Evolutionary conservation across 2,797 vertebrate species (phyloP), one percentile per base, ranked within the genome.

Genomic region (Pangasius larnaudii): DNA sequence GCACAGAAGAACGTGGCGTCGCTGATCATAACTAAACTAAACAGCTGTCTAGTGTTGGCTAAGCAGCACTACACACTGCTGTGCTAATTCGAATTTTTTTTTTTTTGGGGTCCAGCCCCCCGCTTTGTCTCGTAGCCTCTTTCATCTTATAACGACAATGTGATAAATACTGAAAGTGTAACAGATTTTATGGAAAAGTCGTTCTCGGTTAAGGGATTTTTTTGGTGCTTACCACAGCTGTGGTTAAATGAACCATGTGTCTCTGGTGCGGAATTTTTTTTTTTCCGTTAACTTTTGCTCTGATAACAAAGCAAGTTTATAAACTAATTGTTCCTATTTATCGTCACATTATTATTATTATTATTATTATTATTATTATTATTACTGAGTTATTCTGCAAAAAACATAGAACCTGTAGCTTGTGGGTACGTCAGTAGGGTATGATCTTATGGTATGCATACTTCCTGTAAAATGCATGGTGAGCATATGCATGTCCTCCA

Each of bases 401-500:
- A 56, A 56, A 33, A 56, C 33, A 33, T 11, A 33, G 18, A 58
- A 56, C 14, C 2, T 78, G 74, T 53, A 30, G 4, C 36, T 72
- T 72, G 69, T 72, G 19, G 6, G 6, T 30, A 30, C 7, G 0
- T 78, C 51, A 58, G n/a, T 6, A 18, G 46, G n/a, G 16, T 49
- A 65, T 36, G 3, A 79, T 36, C 19, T 79, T 3, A 1, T 10
- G 10, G 69, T n/a, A 51, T 74, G 75, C 74, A 4, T 86, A 90
- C 90, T 87, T 85, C n/a, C 7, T 27, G 85, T 63, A 14, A 90
- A 87, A 67, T 89, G 46, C 24, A 49, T 85, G 67, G 96, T 95
- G 89, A 98, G 90, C 93, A 98, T 93, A 90, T 98, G 98, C 2
- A 97, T 94, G 91, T 96, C 97, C 67, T 97, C 97, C 88, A 99